Percentiles rank a stretch among this genome's conserved stretches.
Evolutionary conservation across 2,888 invertebrate genomes (phyloP).

Genomic region (Physocephala rufipes): DNA sequence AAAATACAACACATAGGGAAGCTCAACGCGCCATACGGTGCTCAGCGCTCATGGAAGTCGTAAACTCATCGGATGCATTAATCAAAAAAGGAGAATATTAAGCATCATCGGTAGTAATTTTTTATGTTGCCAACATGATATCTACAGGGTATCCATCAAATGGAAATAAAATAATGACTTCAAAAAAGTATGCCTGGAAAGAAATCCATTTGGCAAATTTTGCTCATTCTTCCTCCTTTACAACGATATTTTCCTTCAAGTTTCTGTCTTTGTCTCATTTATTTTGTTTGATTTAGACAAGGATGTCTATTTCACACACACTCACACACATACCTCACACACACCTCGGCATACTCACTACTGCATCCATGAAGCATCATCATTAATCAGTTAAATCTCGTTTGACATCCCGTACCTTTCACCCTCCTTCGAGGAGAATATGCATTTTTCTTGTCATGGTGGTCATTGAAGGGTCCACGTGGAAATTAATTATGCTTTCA

Average conservation of each 20-base stretch:
- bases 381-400: slow-evolving; percentile 26
- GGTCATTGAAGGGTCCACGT: slow-evolving; percentile 45
- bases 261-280: too few species aligned
- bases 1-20: slow-evolving; percentile 1
- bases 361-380: slow-evolving; percentile 28
- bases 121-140: slow-evolving; percentile 56
- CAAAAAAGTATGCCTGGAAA: too few species aligned
- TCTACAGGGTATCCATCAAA: slow-evolving; percentile 51
- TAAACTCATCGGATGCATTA: slow-evolving; percentile 57
- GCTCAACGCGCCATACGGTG: neutral
- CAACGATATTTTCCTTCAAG: too few species aligned
- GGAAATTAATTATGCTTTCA: slow-evolving; percentile 57
- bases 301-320: neutral
- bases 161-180: slow-evolving; percentile 34
- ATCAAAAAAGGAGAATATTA: slow-evolving; percentile 62
- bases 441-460: slow-evolving; percentile 16
- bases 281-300: neutral
- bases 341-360: slow-evolving; percentile 4
- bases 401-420: neutral
- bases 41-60: slow-evolving; percentile 3
- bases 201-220: too few species aligned
- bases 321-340: neutral
- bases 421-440: slow-evolving; percentile 14
- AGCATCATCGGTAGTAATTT: slow-evolving; percentile 62
- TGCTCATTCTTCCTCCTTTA: too few species aligned